phyloP scores from a whole-genome alignment of 2,113 vertebrate genomes.

The Corvus cornix region DNA sequence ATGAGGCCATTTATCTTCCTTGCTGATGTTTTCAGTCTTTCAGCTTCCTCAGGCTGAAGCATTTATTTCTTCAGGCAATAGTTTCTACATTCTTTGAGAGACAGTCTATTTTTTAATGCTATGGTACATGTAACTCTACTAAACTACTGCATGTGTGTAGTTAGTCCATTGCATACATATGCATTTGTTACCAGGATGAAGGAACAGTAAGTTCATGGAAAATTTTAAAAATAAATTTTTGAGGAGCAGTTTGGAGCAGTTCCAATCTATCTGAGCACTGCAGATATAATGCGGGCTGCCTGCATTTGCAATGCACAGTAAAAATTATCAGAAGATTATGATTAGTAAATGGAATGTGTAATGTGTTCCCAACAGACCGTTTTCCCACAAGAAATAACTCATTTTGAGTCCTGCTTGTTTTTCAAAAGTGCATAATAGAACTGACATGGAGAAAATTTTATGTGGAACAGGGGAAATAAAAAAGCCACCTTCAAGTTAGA shows the following conservation, averaged over 20 bases:
- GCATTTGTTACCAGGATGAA: background rate
- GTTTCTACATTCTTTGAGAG: background rate
- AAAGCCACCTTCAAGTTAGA: background rate
- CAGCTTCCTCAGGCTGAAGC: background rate
- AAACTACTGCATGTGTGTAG: background rate
- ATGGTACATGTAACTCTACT: background rate
- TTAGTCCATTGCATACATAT: background rate
- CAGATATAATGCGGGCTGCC: background rate
- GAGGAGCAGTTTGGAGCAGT: conserved; percentile 32
- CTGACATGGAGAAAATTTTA: background rate
- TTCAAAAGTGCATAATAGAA: background rate
- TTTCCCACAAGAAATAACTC: conserved; percentile 34
- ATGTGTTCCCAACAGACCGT: background rate
- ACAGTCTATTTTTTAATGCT: background rate
- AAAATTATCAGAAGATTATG: conserved; percentile 40
- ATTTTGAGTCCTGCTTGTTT: conserved; percentile 11
- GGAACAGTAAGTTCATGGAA: background rate
- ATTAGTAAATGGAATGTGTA: conserved; percentile 22
- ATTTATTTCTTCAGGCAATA: background rate
- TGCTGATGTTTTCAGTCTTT: background rate
- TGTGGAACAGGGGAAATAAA: background rate
- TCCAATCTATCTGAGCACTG: conserved; percentile 50
- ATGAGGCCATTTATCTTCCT: background rate
- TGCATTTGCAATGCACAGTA: conserved; percentile 31
- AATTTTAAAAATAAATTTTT: background rate